Base-by-base conservation (phyloP, 2,797 vertebrate species). In the Craterocephalus amniculus region DNA sequence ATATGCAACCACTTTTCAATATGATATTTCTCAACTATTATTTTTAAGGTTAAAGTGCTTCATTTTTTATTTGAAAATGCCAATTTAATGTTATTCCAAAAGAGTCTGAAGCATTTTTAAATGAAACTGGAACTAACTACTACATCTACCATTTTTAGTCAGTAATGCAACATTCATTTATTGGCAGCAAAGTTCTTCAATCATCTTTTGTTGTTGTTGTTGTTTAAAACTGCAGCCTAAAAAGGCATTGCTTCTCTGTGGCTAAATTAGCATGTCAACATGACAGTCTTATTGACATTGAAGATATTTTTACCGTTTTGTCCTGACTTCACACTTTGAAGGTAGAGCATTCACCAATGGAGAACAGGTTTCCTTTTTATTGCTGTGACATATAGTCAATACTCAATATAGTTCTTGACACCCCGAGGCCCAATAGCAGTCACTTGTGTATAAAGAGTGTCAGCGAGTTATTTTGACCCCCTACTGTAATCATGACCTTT, bases 401-500 rank as follows among this genome's bases (percentile, higher is more conserved):
- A 94, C 92, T 94, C 93, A 94, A 94, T 94, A 94, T 94, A 94
- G 92, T 92, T 91, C 90, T 90, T 78, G 89, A 92, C 90, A 90
- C 90, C 91, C 92, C 11, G 81, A 90, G 91, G 94, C 88, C 85
- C 87, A 84, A 76, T 86, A 81, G 90, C 90, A 91, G 90, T 89
- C 92, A 90, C 90, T 93, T 89, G 92, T 93, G 93, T 92, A 92
- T 91, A 93, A 90, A 88, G 91, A 92, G 88, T 93, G 92, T 93
- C 90, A 93, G 91, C 91, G 81, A 93, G 93, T 93, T 93, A 91
- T 93, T 94, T 91, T 93, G 93, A 94, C 92, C 93, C 91, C 93
- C 92, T 88, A 90, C 93, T 94, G 94, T 93, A 94, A 94, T 94
- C 92, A 93, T 93, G 93, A 94, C 93, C 93, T 94, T 92, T 92